Base-by-base conservation (phyloP, 1,140 invertebrate species). In the Drosophila pruinosa region DNA sequence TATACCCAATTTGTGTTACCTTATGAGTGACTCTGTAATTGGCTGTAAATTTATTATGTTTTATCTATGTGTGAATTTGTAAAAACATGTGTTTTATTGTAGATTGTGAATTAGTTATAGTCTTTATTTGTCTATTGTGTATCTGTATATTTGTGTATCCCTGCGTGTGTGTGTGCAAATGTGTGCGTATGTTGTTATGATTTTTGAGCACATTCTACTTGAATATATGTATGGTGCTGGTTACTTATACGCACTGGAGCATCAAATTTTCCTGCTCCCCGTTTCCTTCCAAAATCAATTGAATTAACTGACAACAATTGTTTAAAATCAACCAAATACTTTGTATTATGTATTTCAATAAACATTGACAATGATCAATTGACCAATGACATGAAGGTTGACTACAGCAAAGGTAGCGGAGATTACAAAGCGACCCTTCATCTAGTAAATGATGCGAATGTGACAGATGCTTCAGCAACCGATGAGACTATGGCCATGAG, bases 341-440 rank as follows among this genome's bases (percentile, higher is more conserved):
- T 57, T 71, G 12, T 57, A 71, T 64, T 61, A 6, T 61, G 57
- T 54, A 48, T 56, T 70, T 64, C 34, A 12, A 56, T 12, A n/a
- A 6, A 24, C n/a, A n/a, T n/a, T n/a, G n/a, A 50, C 28, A 34
- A 64, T 17, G 50, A 61, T 10, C 15, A 52, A 38, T 26, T 34
- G 22, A 36, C 50, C 8, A 31, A 36, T 19, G 22, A 78, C 26
- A 17, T 62, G 59, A 85, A 85, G 81, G 78, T 88, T 61, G 82
- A 88, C 82, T 88, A 86, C 82, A 77, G 71, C 54, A 70, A 74
- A 41, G 53, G 53, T 48, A 53, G 39, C 54, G 58, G 45, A 52
- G 48, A 57, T 54, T 69, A 57, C 38, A 65, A 73, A 34, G 38
- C 57, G 36, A 57, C 57, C 24, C 57, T 73, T 6, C 63, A 57